Evolutionary conservation across 2,888 invertebrate genomes (phyloP), one percentile per base, ranked within the genome.

Genomic region (Ganaspis brasiliensis): DNA sequence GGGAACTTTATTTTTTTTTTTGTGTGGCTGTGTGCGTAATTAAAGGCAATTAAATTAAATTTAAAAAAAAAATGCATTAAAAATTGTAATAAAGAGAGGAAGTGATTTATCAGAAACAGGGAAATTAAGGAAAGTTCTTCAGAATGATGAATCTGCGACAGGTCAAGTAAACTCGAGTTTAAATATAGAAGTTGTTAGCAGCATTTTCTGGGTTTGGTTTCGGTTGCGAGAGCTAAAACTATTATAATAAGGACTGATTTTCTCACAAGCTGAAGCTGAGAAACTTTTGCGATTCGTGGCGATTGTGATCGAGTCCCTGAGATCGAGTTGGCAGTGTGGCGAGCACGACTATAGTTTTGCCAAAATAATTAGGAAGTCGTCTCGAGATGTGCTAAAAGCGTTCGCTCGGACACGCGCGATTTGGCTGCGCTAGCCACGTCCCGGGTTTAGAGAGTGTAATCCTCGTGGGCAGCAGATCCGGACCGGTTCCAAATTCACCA

Each of bases 281-380:
- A 24, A 67, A 45, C 0, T 26, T 67, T 67, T 45, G 45, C 67
- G 45, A 67, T 45, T 67, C 24, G 72, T 73, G 73, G 77, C 76
- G 78, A 72, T 75, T 72, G 75, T 71, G 81, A 67, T 67, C 67
- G 67, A 67, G 81, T 80, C 81, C 81, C 81, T 81, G 81, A 80
- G 77, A 80, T 77, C 77, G 79, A 78, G 74, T 81, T 81, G 81
- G 81, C 81, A 81, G 79, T 80, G 78, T 31, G 70, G 57, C 70
- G 79, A 78, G 78, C 77, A 79, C 80, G 74, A 76, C 73, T 14
- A 78, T 73, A 85, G 93, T 93, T 93, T 94, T 95, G 95, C 95
- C 95, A 95, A 95, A 95, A 95, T 95, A 94, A 95, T 95, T 95
- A 94, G 94, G 94, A 94, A 95, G 94, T 94, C 94, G 93, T 93